Evolutionary conservation across 1,140 invertebrate genomes (phyloP).

Genomic region (Brachionus plicatilis): DNA sequence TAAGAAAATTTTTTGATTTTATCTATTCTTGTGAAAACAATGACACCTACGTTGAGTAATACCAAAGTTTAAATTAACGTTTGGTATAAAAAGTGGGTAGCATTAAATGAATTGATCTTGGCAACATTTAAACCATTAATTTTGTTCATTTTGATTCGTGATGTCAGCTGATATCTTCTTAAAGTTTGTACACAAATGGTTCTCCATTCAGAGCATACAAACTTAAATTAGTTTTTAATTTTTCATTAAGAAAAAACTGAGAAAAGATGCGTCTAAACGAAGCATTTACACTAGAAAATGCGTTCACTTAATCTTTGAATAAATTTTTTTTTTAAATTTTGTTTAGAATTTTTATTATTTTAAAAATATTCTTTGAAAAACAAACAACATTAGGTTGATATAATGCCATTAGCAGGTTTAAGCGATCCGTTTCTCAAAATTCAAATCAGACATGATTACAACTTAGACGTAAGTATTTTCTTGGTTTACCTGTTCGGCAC

Average conservation of each 20-base stretch:
- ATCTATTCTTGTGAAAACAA: background rate
- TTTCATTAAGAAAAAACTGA: background rate
- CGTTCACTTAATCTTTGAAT: background rate
- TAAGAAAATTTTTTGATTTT: background rate
- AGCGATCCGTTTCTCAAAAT: conserved; percentile 37
- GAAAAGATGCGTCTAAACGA: background rate
- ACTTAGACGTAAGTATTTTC: conserved; percentile 30
- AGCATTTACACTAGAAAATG: background rate
- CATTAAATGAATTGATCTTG: background rate
- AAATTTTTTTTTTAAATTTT: background rate
- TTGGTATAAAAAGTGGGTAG: background rate
- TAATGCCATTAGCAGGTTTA: conserved; percentile 40
- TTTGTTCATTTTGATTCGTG: background rate
- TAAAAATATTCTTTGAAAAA: background rate
- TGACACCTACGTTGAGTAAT: background rate
- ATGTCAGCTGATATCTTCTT: background rate
- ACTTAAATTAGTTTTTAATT: background rate
- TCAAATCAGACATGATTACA: conserved; percentile 37
- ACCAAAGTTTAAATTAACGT: background rate
- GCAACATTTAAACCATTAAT: background rate
- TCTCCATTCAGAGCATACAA: background rate
- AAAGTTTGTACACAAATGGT: background rate
- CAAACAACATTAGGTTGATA: background rate
- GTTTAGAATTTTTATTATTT: background rate
- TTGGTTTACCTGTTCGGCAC: background rate